Base-by-base conservation (phyloP, 1,140 invertebrate genomes). In the Drosophila pseudoobscura region DNA sequence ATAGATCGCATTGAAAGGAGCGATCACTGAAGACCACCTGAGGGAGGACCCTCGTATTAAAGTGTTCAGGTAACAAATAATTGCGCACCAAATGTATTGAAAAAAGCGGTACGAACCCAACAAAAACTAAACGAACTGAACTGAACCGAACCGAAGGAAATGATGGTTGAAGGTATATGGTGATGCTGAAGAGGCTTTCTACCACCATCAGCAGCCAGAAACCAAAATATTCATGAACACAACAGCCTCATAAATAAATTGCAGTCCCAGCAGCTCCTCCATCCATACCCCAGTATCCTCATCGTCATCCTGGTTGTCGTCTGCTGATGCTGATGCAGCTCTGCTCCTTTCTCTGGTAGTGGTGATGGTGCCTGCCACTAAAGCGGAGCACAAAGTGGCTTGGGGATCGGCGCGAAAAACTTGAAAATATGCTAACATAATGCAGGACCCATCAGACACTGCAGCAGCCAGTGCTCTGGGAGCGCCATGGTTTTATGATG, bases 201-300 rank as follows among this genome's bases (percentile, higher is more conserved):
- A 39, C 3, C 35, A 39, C 3, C 58, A 72, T 4, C 53, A 64
- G 41, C 45, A 59, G 24, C 53, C 31, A 13, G 24, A 9, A n/a
- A 35, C 43, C 51, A 69, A 77, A 77, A 77, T 77, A 74, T 77
- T 77, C 75, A 77, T 77, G 75, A 77, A 77, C 75, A 77, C 58
- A 77, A 77, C 75, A 77, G 75, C 71, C 75, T 74, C 75, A 77
- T 77, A 77, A 77, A 77, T 77, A 77, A 77, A 77, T 77, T 77
- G 75, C 70, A 77, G 55, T 64, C 64, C 50, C 61, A 63, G 66
- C 63, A 61, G 51, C 35, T 39, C 35, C 35, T 13, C 11, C 35
- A 39, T 13, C 11, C 11, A 39, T 39, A 3, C 35, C 11, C 11
- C n/a, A 26, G 24, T 4, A 15, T 66, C 46, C 45, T 50, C 20